Conservation (phyloP, 2,888 invertebrate genomes). For the Drosophila trichaetosa region DNA sequence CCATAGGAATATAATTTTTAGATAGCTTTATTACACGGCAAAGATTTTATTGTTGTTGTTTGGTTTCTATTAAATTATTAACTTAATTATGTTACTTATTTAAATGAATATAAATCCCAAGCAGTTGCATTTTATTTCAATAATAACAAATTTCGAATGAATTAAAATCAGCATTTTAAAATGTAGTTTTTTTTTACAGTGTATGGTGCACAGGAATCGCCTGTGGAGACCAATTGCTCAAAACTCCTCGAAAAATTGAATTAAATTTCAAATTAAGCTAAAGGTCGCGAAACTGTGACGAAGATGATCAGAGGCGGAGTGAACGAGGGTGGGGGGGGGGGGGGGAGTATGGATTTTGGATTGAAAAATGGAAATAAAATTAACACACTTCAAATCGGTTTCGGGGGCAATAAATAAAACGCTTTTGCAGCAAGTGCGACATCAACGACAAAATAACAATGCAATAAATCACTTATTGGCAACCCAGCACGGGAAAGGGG, state of each 20-base stretch:
- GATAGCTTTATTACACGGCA: conserved; percentile 7
- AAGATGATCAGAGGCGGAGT: conserved; percentile 5
- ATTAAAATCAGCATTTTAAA: background rate
- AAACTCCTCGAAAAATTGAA: conserved; percentile 10
- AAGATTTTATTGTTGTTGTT: background rate
- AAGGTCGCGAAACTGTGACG: conserved; percentile 23
- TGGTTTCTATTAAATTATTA: background rate
- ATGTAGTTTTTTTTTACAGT: background rate
- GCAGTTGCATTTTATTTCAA: background rate
- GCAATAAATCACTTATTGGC: conserved; percentile 74
- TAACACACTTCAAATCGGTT: conserved; percentile 66
- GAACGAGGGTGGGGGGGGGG: background rate
- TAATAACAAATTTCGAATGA: background rate
- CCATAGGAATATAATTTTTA: background rate
- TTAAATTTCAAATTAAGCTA: conserved; percentile 19
- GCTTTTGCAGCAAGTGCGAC: conserved; percentile 71
- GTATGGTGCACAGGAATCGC: conserved; percentile 9
- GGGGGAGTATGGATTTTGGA: background rate
- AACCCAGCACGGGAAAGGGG: background rate
- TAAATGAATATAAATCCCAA: background rate
- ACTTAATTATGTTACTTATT: background rate
- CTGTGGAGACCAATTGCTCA: conserved; percentile 9
- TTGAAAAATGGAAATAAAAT: conserved; percentile 67
- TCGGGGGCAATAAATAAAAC: conserved; percentile 47
- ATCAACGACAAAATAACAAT: conserved; percentile 78